Evolutionary conservation across 2,113 vertebrate species (phyloP).

Genomic region (Etheostoma spectabile): DNA sequence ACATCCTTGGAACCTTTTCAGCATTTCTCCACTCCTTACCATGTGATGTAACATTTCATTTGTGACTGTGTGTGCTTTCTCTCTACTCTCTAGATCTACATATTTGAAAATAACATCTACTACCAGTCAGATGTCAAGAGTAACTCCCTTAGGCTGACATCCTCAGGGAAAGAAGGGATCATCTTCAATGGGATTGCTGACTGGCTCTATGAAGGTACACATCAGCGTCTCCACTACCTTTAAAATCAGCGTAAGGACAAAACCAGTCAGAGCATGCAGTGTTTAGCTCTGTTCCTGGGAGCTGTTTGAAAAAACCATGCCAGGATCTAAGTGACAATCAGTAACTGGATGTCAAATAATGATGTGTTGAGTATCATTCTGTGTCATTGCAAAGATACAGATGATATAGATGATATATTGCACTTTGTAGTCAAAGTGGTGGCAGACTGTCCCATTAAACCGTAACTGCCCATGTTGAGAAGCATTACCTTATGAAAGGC

Average conservation of each 20-base stretch:
- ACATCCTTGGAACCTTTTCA: not conserved
- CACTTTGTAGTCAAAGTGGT: constrained; percentile 7
- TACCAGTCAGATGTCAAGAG: constrained; percentile 95
- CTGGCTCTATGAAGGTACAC: constrained; percentile 96
- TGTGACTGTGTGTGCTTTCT: constrained; percentile 24
- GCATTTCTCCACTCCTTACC: not conserved
- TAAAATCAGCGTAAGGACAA: not conserved
- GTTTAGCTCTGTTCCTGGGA: not conserved
- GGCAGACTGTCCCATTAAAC: constrained; percentile 32
- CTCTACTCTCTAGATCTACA: constrained; percentile 88
- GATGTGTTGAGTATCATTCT: too few relatives aligned
- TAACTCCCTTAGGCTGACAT: constrained; percentile 94
- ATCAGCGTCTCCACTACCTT: not conserved
- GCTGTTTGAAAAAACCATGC: not conserved
- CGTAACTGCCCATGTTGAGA: constrained; percentile 28
- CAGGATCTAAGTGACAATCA: too few relatives aligned
- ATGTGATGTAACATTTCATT: not conserved
- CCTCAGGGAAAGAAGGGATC: constrained; percentile 94
- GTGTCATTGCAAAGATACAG: too few relatives aligned
- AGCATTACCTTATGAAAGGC: constrained; percentile 22
- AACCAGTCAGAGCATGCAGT: not conserved
- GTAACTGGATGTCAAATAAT: not conserved
- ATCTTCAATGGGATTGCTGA: constrained; percentile 97
- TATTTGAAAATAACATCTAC: constrained; percentile 99
- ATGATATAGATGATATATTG: not conserved